Conservation (phyloP, 2,888 invertebrate genomes). For the Cyrtodaria siliqua region DNA sequence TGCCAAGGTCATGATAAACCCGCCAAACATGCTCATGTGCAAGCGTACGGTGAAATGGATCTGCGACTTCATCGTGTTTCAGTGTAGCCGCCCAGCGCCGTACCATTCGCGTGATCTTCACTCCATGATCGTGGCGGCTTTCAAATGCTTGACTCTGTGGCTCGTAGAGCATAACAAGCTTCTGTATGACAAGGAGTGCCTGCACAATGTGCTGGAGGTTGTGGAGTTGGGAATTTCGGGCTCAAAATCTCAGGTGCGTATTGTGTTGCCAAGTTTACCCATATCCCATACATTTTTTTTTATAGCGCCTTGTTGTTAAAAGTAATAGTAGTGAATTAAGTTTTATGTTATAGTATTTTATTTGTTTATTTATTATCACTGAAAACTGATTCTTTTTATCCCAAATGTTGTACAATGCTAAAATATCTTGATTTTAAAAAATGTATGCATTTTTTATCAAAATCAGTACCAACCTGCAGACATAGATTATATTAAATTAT, state of each 20-base stretch:
- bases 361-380: no score
- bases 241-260: conserved; percentile 90
- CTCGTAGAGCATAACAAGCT: conserved; percentile 95
- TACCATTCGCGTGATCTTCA: conserved; percentile 95
- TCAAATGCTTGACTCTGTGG: conserved; percentile 91
- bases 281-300: no score
- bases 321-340: no score
- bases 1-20: conserved; percentile 88
- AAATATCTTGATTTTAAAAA: no score
- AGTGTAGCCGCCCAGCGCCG: conserved; percentile 96
- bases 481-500: no score
- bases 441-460: no score
- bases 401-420: no score
- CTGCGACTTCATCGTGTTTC: conserved; percentile 97
- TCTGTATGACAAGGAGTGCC: conserved; percentile 95
- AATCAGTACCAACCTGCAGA: no score
- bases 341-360: no score
- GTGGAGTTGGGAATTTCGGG: conserved; percentile 99
- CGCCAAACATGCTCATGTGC: conserved; percentile 83
- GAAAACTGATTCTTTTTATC: no score
- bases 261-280: background rate
- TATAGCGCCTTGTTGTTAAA: no score
- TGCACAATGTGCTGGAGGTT: conserved; percentile 97
- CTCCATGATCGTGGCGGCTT: conserved; percentile 94
- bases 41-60: conserved; percentile 94